These are phyloP conservation scores for Ophraella communa DNA, from an alignment of 2,888 invertebrate species.

Conservation along the genomic window DNA sequence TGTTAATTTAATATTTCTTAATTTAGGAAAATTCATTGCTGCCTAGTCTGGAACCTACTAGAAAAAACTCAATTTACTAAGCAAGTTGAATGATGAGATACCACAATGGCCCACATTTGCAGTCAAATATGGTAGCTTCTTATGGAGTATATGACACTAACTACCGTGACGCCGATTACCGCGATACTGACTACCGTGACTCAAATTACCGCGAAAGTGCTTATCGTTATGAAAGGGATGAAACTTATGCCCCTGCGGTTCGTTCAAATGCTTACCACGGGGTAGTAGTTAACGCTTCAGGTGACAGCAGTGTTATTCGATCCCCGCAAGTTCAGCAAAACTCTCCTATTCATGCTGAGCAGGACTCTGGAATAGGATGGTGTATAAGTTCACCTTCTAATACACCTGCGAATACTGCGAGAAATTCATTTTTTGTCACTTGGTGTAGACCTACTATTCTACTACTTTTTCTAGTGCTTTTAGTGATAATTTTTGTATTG, in stretches of 20 bases:
- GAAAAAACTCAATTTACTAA: not conserved
- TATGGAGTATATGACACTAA: conserved; percentile 59
- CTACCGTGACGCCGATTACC: conserved; percentile 32
- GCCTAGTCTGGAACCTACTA: not conserved
- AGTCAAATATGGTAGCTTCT: conserved; percentile 57
- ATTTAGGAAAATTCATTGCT: not conserved
- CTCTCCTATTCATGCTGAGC: conserved; percentile 13
- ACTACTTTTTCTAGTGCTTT: conserved; percentile 64
- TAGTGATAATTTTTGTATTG: conserved; percentile 66
- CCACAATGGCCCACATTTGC: conserved; percentile 50
- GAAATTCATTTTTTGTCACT: conserved; percentile 59
- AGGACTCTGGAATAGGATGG: conserved; percentile 46
- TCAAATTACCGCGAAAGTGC: conserved; percentile 34
- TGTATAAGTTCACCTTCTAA: conserved; percentile 47
- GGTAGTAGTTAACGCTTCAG: conserved; percentile 57
- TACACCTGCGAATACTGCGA: conserved; percentile 45
- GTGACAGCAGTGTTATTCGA: conserved; percentile 53
- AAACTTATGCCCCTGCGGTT: conserved; percentile 54
- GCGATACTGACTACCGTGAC: conserved; percentile 40
- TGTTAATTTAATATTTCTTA: not conserved
- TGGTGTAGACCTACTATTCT: conserved; percentile 67
- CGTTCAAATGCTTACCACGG: conserved; percentile 50
- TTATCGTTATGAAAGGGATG: conserved; percentile 38
- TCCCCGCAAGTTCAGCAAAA: conserved; percentile 38
- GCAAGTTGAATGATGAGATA: conserved; percentile 42